Evolutionary conservation across 2,797 vertebrate species (phyloP), one percentile per base, ranked within the genome.

Genomic region (Parambassis ranga): DNA sequence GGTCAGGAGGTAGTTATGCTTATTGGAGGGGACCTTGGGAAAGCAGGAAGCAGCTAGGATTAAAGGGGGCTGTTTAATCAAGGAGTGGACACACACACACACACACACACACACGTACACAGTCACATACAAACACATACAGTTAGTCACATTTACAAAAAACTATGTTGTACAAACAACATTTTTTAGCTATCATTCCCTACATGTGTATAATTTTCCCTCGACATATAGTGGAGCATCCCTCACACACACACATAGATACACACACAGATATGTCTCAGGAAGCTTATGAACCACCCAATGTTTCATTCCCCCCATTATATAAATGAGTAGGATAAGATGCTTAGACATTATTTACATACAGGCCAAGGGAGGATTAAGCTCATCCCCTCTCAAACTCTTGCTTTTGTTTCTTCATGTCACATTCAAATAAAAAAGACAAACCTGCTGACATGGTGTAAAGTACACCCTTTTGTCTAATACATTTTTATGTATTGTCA

Each of bases 291-390:
- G 30, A 26, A 33, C 9, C 7, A n/a, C n/a, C 39, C 46, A 57
- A 26, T 43, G 51, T 57, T 58, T 76, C 59, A 69, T 62, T 43
- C n/a, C 67, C 35, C 27, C 81, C 89, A 89, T 90, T 80, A 87
- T 46, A 66, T 58, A 75, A 87, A 91, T 90, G 89, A 93, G 81
- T 79, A 81, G 89, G 82, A 83, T 89, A 90, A 93, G 90, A 90
- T 91, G 90, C 93, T 94, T 93, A 92, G 84, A 90, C 16, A 2
- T 94, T 95, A 95, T 94, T 96, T 95, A 96, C 90, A 91, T 90
- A 84, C 87, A 71, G 71, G 71, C 59, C 50, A 82, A 73, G 41
- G 73, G 65, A 57, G 72, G 80, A 93, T 91, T 90, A 91, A 82
- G 87, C 92, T 72, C 50, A 63, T 80, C 50, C 37, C 20, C 33